phyloP scores from a whole-genome alignment of 1,140 invertebrate species.

The Harlomillsia oculata region DNA sequence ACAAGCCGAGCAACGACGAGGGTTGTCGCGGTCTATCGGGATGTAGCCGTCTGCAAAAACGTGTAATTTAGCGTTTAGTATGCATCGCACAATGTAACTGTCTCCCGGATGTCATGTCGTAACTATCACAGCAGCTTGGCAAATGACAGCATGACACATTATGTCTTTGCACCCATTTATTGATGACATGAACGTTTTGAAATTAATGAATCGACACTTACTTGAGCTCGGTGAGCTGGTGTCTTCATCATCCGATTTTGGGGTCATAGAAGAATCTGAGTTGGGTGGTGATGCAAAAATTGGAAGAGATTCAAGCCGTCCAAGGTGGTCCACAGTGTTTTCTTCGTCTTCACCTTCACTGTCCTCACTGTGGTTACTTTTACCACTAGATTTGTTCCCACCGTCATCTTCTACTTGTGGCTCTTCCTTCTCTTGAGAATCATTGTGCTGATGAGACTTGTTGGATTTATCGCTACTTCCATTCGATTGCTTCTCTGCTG shows the following conservation, averaged over 20 bases:
- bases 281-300: conserved; percentile 14
- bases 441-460: no score
- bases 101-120: no score
- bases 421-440: no score
- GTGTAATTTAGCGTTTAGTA: background rate
- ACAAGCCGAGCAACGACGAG: conserved; percentile 76
- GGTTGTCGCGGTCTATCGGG: conserved; percentile 33
- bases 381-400: no score
- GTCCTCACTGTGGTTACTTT: no score
- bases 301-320: conserved; percentile 9
- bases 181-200: background rate
- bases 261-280: conserved; percentile 4
- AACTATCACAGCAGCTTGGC: no score
- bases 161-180: background rate
- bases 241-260: conserved; percentile 18
- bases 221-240: conserved; percentile 9
- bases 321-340: conserved; percentile 7
- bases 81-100: no score
- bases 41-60: conserved; percentile 26
- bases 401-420: no score
- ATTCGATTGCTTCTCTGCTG: no score
- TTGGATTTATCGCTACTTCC: no score
- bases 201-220: conserved; percentile 3
- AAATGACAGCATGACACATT: no score
- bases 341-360: no score